Evolutionary conservation across 2,888 invertebrate genomes (phyloP), one percentile per base, ranked within the genome.

Genomic region (Stegophylla sp.): DNA sequence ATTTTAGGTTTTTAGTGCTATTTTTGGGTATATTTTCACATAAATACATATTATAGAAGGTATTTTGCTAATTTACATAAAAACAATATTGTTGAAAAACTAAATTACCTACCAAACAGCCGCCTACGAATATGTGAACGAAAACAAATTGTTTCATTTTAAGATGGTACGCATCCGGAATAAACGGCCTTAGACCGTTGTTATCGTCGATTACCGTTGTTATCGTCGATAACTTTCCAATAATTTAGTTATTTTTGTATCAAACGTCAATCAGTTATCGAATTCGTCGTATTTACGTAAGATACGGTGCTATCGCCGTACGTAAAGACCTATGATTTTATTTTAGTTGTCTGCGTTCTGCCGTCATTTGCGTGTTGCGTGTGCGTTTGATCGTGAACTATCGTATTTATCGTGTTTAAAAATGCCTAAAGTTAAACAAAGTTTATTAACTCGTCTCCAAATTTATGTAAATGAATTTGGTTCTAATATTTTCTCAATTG

Each of bases 341-440:
- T n/a, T 56, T 56, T 56, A 56, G 56, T 56, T 56, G 3, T 56
- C 56, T 56, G 20, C 56, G 56, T 56, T 56, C 56, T 56, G 23
- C 20, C 56, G 56, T 56, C 56, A 20, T 56, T 56, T 56, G 56
- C 56, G 56, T 23, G 56, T 56, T 23, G 20, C 56, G n/a, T 64
- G 20, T 66, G 23, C 43, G 41, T 0, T 66, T 66, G 43, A 66
- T 45, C 43, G 43, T 66, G 23, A 66, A 66, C 43, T 43, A 23
- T 48, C 1, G 48, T 67, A 7, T 48, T 67, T 67, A 51, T 48
- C 12, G 48, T 56, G 10, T 69, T 69, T 69, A 69, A 72, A 53
- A 56, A 72, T 56, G 23, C 56, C 71, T 56, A 63, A 67, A 67
- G 66, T 41, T 34, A 77, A 45, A 34, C 67, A 69, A 59, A 69